Evolutionary conservation across 2,888 invertebrate genomes (phyloP).

Genomic region (Sicus ferrugineus): DNA sequence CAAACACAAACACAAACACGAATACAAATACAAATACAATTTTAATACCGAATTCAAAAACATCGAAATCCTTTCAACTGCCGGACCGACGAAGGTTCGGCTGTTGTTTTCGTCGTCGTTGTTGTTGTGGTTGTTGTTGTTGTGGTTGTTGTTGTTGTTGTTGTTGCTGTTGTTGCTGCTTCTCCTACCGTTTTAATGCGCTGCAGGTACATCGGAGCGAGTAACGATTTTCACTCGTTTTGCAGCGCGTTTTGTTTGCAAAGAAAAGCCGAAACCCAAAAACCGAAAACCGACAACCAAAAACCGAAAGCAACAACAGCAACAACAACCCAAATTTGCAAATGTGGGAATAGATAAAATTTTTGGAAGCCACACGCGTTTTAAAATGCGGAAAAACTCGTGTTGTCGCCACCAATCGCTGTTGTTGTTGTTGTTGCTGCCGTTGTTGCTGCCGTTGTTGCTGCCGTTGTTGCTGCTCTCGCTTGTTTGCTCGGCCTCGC

Average conservation of each 20-base stretch:
- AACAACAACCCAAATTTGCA: not conserved
- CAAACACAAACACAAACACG: conserved; percentile 6
- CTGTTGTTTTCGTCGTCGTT: not conserved
- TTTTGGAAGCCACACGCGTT: not conserved
- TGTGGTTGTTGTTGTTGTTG: not conserved
- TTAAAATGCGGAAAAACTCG: too few relatives aligned
- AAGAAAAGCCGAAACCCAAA: too few relatives aligned
- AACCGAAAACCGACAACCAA: not conserved
- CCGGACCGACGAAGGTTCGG: not conserved
- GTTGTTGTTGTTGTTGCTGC: not conserved
- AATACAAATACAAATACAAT: conserved; percentile 21
- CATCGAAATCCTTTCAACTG: conserved; percentile 32
- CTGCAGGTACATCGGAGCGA: not conserved
- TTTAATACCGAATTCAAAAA: conserved; percentile 31
- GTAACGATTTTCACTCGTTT: not conserved
- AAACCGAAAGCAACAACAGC: not conserved
- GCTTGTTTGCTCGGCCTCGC: not conserved
- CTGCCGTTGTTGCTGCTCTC: not conserved
- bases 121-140: conserved; percentile 5
- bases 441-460: not conserved
- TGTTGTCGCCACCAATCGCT: too few relatives aligned
- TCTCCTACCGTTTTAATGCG: not conserved
- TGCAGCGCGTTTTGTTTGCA: too few relatives aligned
- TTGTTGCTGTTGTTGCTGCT: not conserved
- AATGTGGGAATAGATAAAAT: too few relatives aligned